Percentiles rank a stretch among this genome's conserved stretches.
These are phyloP conservation scores for Ptychoptera albimana DNA, from an alignment of 2,888 invertebrate species.

Conservation along the genomic window DNA sequence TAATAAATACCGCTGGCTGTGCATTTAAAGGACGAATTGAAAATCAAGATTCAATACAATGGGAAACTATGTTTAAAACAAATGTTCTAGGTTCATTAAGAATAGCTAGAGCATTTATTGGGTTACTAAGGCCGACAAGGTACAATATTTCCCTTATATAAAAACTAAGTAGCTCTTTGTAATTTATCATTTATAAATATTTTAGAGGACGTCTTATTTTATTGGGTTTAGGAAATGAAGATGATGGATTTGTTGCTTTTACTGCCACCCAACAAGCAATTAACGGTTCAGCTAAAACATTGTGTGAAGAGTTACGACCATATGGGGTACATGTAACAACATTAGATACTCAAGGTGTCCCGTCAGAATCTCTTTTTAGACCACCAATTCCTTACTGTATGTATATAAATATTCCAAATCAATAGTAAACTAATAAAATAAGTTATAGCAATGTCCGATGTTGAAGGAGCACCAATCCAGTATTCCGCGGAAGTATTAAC, in stretches of 20 bases:
- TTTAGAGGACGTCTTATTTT: conserved; percentile 48
- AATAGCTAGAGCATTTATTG: conserved; percentile 59
- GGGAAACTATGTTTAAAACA: conserved; percentile 51
- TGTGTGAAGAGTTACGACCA: conserved; percentile 50
- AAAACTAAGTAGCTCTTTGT: not conserved
- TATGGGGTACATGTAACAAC: conserved; percentile 58
- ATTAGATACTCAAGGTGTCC: conserved; percentile 52
- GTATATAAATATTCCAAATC: conserved; percentile 13
- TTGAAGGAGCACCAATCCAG: conserved; percentile 43
- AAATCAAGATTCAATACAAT: conserved; percentile 42
- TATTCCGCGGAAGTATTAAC: conserved; percentile 47
- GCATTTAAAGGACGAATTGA: conserved; percentile 54
- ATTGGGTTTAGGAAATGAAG: conserved; percentile 35
- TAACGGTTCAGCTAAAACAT: conserved; percentile 60
- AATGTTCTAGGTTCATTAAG: conserved; percentile 57
- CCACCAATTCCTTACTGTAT: conserved; percentile 39
- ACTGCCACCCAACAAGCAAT: conserved; percentile 55
- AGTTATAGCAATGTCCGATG: conserved; percentile 20
- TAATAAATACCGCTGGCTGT: conserved; percentile 68
- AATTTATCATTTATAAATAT: not conserved
- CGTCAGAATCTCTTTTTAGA: conserved; percentile 47
- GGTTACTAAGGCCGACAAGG: conserved; percentile 42
- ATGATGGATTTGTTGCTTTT: conserved; percentile 38
- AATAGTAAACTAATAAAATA: not conserved
- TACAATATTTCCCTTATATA: not conserved